Base-by-base conservation (phyloP, 2,113 vertebrate genomes). In the Eulemur rufifrons region DNA sequence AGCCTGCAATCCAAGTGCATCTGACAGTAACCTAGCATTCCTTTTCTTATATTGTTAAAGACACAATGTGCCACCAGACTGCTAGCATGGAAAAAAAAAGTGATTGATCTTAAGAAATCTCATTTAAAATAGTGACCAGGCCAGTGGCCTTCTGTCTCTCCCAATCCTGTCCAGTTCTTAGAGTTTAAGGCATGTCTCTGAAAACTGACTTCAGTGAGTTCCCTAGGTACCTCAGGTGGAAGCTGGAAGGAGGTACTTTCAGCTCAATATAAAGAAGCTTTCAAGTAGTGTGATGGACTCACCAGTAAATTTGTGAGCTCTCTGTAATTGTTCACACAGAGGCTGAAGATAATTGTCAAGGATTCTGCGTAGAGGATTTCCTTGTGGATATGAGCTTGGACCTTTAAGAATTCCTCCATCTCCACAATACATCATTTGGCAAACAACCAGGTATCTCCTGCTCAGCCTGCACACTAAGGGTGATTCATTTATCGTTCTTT, bases 401-500 rank as follows among this genome's bases (percentile, higher is more conserved):
- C 37, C 59, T 95, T 89, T 71, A 95, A 56, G 42, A 47, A 45
- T 56, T 54, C 27, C 39, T 94, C 34, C n/a, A 63, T 73, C 6
- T 93, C 54, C 74, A 39, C 86, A 91, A 88, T 42, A 85, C 56
- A 64, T 42, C 20, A 7, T 45, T 81, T 95, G 64, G 20, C 64
- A 84, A 88, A 42, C 54, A 76, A 37, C 2, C 39, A 42, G 37
- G 1, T 29, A 45, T 89, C 52, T 87, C 21, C 20, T 42, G 37
- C 52, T 92, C 42, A 42, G 18, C 13, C 9, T 64, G 39, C 1
- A 76, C 37, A 76, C 25, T 56, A 32, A 84, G 27, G 23, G 52
- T 68, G 37, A 59, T 92, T 84, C 47, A 15, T 73, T 92, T 42
- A 32, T 59, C 94, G 25, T 89, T 93, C 56, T 92, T 95, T 94